phyloP scores from a whole-genome alignment of 2,888 invertebrate genomes.

The Galerucella pusilla region DNA sequence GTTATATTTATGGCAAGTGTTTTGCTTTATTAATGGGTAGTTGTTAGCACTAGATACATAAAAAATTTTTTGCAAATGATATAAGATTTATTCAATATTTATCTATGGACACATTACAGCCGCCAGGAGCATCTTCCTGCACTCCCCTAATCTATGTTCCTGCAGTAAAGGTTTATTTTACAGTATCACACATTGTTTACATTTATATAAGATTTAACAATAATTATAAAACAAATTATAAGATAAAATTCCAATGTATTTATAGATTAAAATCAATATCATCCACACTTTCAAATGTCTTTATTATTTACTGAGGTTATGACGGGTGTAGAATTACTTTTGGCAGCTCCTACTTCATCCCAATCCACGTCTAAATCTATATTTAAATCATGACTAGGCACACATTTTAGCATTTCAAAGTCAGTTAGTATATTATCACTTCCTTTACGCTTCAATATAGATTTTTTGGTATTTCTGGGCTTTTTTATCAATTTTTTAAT shows the following conservation, averaged over 20 bases:
- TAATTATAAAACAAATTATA: neutral
- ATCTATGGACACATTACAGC: no score
- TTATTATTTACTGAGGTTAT: neutral
- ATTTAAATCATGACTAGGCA: constrained; percentile 54
- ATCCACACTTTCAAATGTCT: constrained; percentile 14
- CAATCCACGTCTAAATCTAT: constrained; percentile 61
- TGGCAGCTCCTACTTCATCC: constrained; percentile 15
- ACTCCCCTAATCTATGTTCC: no score
- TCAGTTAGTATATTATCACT: constrained; percentile 42
- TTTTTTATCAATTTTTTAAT: neutral
- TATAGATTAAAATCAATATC: constrained; percentile 22
- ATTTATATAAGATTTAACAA: neutral
- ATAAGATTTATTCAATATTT: no score
- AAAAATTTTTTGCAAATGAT: no score
- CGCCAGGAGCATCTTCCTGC: no score
- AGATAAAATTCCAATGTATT: neutral
- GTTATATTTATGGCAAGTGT: neutral
- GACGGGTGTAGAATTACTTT: neutral
- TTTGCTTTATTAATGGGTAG: neutral
- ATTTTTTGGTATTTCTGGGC: constrained; percentile 8
- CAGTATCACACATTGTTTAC: neutral
- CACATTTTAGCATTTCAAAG: constrained; percentile 49
- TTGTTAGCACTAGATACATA: no score
- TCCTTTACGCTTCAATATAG: neutral
- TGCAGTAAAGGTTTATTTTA: no score